Percentiles rank a stretch among this genome's conserved stretches.
These are phyloP conservation scores for Drosophila quadrilineata DNA, from an alignment of 1,140 invertebrate genomes.

Conservation along the genomic window DNA sequence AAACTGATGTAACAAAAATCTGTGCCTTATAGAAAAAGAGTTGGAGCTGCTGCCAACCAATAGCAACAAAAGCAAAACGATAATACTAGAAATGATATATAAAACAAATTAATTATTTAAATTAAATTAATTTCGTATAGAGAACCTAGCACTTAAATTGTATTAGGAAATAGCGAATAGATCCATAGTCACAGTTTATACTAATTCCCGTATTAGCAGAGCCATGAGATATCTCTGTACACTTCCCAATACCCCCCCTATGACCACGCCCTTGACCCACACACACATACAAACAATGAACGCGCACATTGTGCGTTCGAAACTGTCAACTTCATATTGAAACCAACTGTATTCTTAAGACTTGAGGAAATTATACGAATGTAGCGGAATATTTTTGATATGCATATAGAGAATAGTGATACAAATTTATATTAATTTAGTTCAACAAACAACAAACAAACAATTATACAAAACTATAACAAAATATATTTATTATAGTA, in stretches of 20 bases:
- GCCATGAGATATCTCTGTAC: slow-evolving; percentile 21
- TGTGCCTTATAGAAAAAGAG: slow-evolving; percentile 74
- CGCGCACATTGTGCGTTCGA: slow-evolving; percentile 71
- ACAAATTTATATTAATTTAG: slow-evolving; percentile 38
- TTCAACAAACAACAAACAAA: slow-evolving; percentile 40
- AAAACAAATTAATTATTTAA: no score
- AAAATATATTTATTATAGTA: slow-evolving; percentile 47
- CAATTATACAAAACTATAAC: slow-evolving; percentile 33
- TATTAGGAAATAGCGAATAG: slow-evolving; percentile 18
- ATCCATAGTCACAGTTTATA: slow-evolving; percentile 66
- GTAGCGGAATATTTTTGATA: slow-evolving; percentile 74
- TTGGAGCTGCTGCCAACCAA: slow-evolving; percentile 27
- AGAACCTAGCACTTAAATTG: slow-evolving; percentile 42
- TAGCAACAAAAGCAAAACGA: slow-evolving; percentile 41
- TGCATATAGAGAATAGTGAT: slow-evolving; percentile 55
- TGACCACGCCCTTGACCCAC: not conserved
- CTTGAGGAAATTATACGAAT: slow-evolving; percentile 76
- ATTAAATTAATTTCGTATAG: slow-evolving; percentile 37
- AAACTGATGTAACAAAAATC: slow-evolving; percentile 78
- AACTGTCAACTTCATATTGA: slow-evolving; percentile 74
- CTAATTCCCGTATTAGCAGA: slow-evolving; percentile 49
- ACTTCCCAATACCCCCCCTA: slow-evolving; percentile 4
- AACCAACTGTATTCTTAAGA: slow-evolving; percentile 75
- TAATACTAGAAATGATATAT: slow-evolving; percentile 63
- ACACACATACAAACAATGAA: slow-evolving; percentile 27